These are phyloP conservation scores for Hoplias malabaricus DNA, from an alignment of 2,113 vertebrate genomes.

Conservation along the genomic window DNA sequence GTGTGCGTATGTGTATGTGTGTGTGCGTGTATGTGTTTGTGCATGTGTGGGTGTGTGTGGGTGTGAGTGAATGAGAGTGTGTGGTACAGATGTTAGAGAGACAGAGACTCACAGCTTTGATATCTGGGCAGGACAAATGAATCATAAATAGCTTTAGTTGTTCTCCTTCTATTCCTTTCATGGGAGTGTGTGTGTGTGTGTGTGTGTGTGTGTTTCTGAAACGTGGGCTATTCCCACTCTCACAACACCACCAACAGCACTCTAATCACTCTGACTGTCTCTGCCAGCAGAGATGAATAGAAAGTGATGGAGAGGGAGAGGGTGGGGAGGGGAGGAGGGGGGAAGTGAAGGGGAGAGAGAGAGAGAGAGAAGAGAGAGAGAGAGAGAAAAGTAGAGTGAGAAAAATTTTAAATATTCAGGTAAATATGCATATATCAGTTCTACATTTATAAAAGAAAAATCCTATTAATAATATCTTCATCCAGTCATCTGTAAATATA, in stretches of 20 bases:
- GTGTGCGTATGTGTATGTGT: background rate
- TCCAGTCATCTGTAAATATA: too few species aligned
- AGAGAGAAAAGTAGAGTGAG: too few species aligned
- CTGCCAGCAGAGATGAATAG: conserved; percentile 36
- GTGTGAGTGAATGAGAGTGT: background rate
- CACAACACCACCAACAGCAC: conserved; percentile 1
- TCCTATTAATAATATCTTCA: too few species aligned
- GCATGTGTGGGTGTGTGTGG: conserved; percentile 2
- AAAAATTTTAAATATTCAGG: too few species aligned
- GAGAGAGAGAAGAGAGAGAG: background rate
- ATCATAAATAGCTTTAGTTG: background rate
- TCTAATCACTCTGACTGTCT: conserved; percentile 27
- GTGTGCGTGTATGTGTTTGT: background rate
- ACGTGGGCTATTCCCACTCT: background rate
- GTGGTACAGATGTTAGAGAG: background rate
- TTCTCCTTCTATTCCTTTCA: background rate
- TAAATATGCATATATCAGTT: too few species aligned
- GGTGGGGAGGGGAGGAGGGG: conserved; percentile 3
- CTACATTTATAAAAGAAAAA: too few species aligned
- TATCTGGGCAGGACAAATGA: background rate
- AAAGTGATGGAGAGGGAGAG: conserved; percentile 3
- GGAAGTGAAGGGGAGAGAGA: conserved; percentile 21
- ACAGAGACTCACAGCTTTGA: too few species aligned
- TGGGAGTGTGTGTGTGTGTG: background rate
- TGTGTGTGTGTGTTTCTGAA: background rate